A percentile compares a stretch with the other conserved stretches of the same genome.
Evolutionary conservation across 2,113 vertebrate species (phyloP).

Genomic region (Lontra canadensis): DNA sequence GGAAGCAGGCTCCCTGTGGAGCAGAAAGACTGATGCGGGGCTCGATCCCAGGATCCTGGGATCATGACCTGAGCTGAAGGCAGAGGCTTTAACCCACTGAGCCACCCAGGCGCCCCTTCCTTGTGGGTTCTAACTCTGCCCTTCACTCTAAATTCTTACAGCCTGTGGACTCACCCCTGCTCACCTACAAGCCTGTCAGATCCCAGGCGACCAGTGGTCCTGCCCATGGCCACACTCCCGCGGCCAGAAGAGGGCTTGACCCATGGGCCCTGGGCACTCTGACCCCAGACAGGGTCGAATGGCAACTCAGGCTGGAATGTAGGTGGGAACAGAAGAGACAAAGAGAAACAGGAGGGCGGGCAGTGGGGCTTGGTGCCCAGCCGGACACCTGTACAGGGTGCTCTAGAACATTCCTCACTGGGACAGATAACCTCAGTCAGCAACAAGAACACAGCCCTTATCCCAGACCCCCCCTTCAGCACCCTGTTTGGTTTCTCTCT

Average conservation of each 20-base stretch:
- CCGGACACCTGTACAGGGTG: rapidly evolving
- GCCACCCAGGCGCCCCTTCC: too few species aligned
- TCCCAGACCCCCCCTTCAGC: rapidly evolving
- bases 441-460: neutral
- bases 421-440: too few species aligned
- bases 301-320: neutral
- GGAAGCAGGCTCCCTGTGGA: rapidly evolving
- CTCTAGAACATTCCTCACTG: neutral
- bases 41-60: too few species aligned
- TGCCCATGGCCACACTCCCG: neutral
- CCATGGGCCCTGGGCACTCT: neutral
- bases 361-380: neutral
- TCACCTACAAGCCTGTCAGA: neutral
- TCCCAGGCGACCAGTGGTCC: neutral
- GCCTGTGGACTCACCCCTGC: too few species aligned
- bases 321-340: neutral
- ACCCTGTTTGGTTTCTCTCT: neutral
- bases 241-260: neutral
- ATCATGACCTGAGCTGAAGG: too few species aligned
- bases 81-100: too few species aligned
- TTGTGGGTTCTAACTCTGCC: neutral
- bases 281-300: neutral
- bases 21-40: too few species aligned
- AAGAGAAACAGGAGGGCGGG: neutral
- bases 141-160: neutral